Evolutionary conservation across 2,113 vertebrate genomes (phyloP), one percentile per base, ranked within the genome.

Genomic region (Cryptotis parvus): DNA sequence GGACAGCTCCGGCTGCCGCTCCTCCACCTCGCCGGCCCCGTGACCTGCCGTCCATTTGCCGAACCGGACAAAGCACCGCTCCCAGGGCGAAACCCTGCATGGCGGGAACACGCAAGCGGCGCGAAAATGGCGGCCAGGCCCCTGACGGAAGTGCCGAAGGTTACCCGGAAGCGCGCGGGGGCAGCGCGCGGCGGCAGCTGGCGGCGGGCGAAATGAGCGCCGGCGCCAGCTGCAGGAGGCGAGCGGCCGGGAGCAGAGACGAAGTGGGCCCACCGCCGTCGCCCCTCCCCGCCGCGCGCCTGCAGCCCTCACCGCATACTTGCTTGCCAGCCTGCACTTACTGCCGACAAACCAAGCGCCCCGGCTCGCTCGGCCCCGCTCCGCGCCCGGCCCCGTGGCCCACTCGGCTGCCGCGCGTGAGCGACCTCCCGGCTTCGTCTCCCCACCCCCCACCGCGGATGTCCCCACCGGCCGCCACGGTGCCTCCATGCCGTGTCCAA

Each of bases 11-110:
- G 12, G n/a, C 29, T 63, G 1, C 39, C 6, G 15, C 26, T 49
- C 37, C 68, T n/a, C 69, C 18, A 22, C 49, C 74, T 68, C 33
- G 35, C 75, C 31, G 73, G 45, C 85, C 91, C 86, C 79, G 15
- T 0, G 55, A 97, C 98, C 91, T 97, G 98, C 98, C 98, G 98
- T 99, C 98, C 98, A 99, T 99, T 99, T 97, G 97, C 98, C 97
- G 97, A 97, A 97, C 96, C 97, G 98, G 95, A 95, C 97, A 96
- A 97, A 97, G 96, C 97, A 96, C 97, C 94, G 92, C 91, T 96
- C 91, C 94, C 88, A 87, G 96, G 96, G 97, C 96, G 90, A 87
- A 97, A 97, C 97, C 96, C 94, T 97, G 97, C 97, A 88, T 97
- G 95, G 84, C 89, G 68, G 95, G 84, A n/a, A 93, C 95, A 91